A percentile compares a stretch with the other conserved stretches of the same genome.
Conservation (phyloP, 2,113 vertebrate genomes). For the Dicaeum eximium region DNA sequence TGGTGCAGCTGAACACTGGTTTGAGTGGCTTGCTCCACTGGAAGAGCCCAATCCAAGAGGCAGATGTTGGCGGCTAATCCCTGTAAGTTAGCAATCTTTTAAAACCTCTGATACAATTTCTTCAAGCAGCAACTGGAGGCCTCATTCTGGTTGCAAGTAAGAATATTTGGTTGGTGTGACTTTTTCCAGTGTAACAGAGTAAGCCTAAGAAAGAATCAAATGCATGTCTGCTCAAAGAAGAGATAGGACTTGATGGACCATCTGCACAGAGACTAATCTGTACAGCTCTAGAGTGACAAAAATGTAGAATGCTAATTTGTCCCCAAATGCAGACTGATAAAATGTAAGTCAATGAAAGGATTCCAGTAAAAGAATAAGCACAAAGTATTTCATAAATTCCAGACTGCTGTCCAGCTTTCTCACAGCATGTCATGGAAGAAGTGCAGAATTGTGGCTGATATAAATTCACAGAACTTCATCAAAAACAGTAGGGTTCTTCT, state of each 20-base stretch:
- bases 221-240: not conserved
- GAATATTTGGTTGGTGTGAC: not conserved
- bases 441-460: not conserved
- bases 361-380: not conserved
- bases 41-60: not conserved
- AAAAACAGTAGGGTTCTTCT: not conserved
- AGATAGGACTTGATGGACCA: not conserved
- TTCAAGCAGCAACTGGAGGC: not conserved
- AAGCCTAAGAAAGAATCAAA: not conserved
- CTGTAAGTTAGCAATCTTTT: not conserved
- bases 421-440: not conserved
- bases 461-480: not conserved
- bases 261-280: not conserved
- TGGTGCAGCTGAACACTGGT: not conserved
- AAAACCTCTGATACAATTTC: not conserved
- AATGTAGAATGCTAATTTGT: not conserved
- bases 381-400: not conserved
- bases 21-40: not conserved
- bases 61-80: not conserved
- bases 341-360: not conserved
- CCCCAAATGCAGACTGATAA: not conserved
- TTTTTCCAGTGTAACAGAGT: not conserved
- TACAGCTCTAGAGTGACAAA: not conserved
- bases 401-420: not conserved
- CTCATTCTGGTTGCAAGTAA: not conserved